Evolutionary conservation across 2,888 invertebrate genomes (phyloP), one percentile per base, ranked within the genome.

Genomic region (Diaphora mendica): DNA sequence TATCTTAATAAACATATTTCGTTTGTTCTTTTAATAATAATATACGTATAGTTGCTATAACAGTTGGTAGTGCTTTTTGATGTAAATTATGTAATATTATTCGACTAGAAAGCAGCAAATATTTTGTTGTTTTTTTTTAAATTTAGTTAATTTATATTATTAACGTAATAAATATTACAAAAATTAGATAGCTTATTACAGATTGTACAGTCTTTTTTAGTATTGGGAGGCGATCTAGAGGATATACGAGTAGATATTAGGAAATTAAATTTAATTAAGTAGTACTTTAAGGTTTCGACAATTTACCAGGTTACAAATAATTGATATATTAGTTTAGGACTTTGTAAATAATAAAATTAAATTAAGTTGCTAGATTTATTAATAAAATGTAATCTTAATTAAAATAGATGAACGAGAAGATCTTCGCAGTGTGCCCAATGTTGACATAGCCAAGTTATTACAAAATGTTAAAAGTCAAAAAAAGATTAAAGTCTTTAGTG

Each of bases 391-490:
- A 26, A 62, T 30, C 17, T 30, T 17, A 30, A 30, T 62, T 30
- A 20, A 74, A 76, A 87, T 86, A 95, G 95, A 95, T 88, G 95
- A 95, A 87, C 90, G 95, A 26, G 95, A 95, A 82, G 95, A 95
- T 76, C 90, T 95, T 0, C 93, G 95, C 39, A 91, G 95, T 80
- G 95, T 95, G 2, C 90, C 95, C 13, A 93, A 92, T 76, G 94
- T 95, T 7, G 95, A 95, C 77, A 95, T 95, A 44, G 95, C 95
- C 3, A 95, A 95, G 80, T 86, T 95, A 39, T 93, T 95, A 7
- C 91, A 93, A 77, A 91, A 87, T 68, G 91, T 93, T 5, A 91
- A 95, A 73, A 90, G 88, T 44, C 91, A 90, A 77, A 95, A 94
- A 79, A 95, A 94, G 78, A 89, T 85, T 64, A 94, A 92, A 77